These are phyloP conservation scores for Agapetus fuscipes DNA, from an alignment of 2,888 invertebrate genomes.

Conservation along the genomic window DNA sequence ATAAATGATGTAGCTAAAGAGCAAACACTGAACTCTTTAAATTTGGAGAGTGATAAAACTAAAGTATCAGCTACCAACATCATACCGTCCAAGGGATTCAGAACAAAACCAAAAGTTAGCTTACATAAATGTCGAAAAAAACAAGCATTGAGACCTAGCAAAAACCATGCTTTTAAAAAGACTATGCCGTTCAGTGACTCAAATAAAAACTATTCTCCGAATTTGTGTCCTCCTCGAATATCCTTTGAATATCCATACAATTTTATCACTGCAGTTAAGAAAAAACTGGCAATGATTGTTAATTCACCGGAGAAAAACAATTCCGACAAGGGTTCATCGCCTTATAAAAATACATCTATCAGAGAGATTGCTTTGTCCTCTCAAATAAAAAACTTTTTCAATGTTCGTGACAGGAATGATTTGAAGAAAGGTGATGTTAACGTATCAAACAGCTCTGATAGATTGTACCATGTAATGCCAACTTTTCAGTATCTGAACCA, in stretches of 20 bases:
- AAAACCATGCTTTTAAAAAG: too few relatives aligned
- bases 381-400: neutral
- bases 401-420: neutral
- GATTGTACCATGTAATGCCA: constrained; percentile 2
- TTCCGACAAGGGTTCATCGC: neutral
- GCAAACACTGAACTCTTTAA: too few relatives aligned
- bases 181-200: too few relatives aligned
- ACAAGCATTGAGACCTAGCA: too few relatives aligned
- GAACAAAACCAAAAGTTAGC: too few relatives aligned
- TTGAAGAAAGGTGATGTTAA: neutral
- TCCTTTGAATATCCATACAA: constrained; percentile 12
- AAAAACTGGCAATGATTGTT: constrained; percentile 5
- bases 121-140: too few relatives aligned
- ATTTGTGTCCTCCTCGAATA: too few relatives aligned
- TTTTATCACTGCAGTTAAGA: constrained; percentile 13
- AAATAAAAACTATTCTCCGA: too few relatives aligned
- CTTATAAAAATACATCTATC: neutral
- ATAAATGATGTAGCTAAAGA: too few relatives aligned
- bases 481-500: constrained; percentile 1
- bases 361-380: neutral
- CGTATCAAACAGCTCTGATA: constrained; percentile 1
- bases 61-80: too few relatives aligned
- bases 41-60: too few relatives aligned
- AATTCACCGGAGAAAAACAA: constrained; percentile 3
- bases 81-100: too few relatives aligned